Conservation (phyloP, 2,113 vertebrate genomes). For the Ursus arctos region DNA sequence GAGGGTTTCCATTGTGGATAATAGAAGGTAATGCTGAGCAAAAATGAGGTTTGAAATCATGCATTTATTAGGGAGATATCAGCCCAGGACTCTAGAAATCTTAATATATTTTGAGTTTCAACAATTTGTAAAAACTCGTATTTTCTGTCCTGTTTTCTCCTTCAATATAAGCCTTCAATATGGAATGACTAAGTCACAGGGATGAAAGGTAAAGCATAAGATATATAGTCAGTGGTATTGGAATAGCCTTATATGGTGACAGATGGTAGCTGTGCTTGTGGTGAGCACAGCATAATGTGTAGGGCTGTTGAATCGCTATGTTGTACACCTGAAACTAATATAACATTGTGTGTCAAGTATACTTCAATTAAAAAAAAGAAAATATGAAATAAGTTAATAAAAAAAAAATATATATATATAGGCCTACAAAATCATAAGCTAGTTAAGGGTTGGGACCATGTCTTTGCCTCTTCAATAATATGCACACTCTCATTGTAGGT, state of each 20-base stretch:
- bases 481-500: background rate
- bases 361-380: background rate
- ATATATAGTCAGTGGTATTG: background rate
- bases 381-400: background rate
- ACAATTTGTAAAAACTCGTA: background rate
- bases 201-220: background rate
- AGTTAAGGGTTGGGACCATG: background rate
- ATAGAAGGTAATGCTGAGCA: conserved; percentile 3
- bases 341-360: background rate
- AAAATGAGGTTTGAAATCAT: conserved; percentile 34
- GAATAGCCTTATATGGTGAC: background rate
- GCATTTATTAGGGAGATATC: background rate
- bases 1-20: background rate
- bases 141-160: background rate
- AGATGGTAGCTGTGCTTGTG: background rate
- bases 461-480: background rate
- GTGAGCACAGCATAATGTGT: background rate
- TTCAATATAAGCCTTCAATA: background rate
- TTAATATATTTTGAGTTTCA: background rate
- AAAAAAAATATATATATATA: background rate
- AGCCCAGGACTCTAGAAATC: background rate
- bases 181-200: background rate
- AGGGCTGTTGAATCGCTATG: background rate
- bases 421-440: background rate
- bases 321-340: background rate